Conservation (phyloP, 2,113 vertebrate genomes). For the Capreolus pygargus region DNA sequence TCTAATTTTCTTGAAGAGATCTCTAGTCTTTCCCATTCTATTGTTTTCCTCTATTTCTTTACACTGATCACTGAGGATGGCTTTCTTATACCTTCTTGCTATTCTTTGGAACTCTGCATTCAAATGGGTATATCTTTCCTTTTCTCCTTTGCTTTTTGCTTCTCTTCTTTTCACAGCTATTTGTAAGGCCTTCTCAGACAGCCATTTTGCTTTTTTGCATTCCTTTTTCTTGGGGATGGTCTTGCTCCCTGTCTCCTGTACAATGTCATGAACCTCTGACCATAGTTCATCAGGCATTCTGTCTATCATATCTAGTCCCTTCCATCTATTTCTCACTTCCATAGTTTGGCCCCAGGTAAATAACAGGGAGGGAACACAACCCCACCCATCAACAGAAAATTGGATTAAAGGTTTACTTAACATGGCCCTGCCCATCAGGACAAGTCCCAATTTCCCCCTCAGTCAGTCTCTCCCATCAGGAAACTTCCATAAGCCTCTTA, state of each 20-base stretch:
- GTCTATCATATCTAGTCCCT: neutral
- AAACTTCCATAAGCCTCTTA: neutral
- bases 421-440: neutral
- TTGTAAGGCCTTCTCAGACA: neutral
- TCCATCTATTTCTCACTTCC: neutral
- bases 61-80: neutral
- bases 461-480: neutral
- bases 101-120: neutral
- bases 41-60: neutral
- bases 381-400: neutral
- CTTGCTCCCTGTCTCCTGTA: neutral
- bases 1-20: neutral
- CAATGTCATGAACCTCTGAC: neutral
- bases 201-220: neutral
- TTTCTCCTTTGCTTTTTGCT: neutral
- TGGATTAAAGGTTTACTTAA: neutral
- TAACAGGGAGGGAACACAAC: neutral
- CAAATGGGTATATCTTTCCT: neutral
- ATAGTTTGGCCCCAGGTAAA: neutral
- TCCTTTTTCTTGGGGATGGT: neutral
- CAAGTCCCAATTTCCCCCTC: neutral
- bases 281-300: neutral
- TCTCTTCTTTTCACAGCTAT: neutral
- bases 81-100: neutral
- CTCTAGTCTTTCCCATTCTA: neutral